A percentile compares a stretch with the other conserved stretches of the same genome.
phyloP scores from a whole-genome alignment of 2,113 vertebrate genomes.

The Nerophis ophidion region DNA sequence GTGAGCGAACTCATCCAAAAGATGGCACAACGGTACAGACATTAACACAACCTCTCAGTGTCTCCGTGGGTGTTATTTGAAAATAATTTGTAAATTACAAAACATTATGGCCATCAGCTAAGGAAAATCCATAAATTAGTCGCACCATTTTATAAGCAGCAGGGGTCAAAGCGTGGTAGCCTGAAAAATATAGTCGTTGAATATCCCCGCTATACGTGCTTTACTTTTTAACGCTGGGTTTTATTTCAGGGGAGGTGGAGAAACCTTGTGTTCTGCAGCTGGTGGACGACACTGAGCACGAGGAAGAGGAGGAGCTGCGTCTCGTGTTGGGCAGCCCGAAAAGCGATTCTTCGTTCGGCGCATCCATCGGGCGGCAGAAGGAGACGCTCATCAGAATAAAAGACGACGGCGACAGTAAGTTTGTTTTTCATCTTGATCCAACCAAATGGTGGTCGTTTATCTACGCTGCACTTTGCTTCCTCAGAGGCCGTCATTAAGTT shows the following conservation, averaged over 20 bases:
- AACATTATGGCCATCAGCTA: too few species aligned
- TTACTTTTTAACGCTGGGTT: too few species aligned
- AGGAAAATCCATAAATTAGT: too few species aligned
- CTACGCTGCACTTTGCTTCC: constrained; percentile 12
- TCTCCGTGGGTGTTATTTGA: too few species aligned
- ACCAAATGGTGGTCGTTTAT: not conserved
- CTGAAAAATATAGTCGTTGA: too few species aligned
- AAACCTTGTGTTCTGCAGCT: constrained; percentile 79
- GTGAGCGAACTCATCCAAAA: too few species aligned
- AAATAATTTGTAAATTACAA: too few species aligned
- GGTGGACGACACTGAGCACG: constrained; percentile 79
- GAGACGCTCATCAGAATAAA: constrained; percentile 86
- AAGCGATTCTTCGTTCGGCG: constrained; percentile 84
- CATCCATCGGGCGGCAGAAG: constrained; percentile 81
- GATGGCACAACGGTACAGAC: too few species aligned
- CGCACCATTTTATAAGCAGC: too few species aligned
- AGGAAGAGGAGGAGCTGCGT: constrained; percentile 86
- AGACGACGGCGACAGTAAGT: constrained; percentile 87
- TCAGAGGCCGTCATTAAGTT: constrained; percentile 86
- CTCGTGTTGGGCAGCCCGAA: constrained; percentile 85
- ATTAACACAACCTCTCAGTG: too few species aligned
- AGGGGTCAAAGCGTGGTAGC: too few species aligned
- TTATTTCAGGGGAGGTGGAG: constrained; percentile 82
- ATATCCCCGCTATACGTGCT: too few species aligned
- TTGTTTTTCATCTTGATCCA: not conserved